Evolutionary conservation across 2,113 vertebrate genomes (phyloP).

Genomic region (Pongo abelii): DNA sequence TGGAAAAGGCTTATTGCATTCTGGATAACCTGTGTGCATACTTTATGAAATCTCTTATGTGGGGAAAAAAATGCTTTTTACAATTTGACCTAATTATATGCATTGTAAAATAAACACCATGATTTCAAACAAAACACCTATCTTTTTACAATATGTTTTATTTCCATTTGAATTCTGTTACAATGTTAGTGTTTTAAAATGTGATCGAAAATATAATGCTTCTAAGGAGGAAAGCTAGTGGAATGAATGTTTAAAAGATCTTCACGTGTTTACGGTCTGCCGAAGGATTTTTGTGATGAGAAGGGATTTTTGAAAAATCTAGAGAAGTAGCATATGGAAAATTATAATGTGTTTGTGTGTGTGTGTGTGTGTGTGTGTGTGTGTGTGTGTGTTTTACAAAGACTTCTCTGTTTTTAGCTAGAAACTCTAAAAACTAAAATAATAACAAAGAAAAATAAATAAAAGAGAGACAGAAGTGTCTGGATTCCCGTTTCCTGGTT

Average conservation of each 20-base stretch:
- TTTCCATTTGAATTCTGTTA: conserved; percentile 79
- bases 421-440: conserved; percentile 2
- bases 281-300: neutral
- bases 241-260: neutral
- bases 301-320: neutral
- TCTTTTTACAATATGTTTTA: conserved; percentile 62
- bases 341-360: neutral
- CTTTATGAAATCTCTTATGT: conserved; percentile 31
- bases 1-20: neutral
- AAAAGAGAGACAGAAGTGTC: neutral
- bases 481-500: neutral
- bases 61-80: conserved; percentile 48
- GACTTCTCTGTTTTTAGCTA: conserved; percentile 50
- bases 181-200: conserved; percentile 70
- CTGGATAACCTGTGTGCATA: conserved; percentile 39
- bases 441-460: neutral
- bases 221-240: conserved; percentile 50
- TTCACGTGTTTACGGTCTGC: neutral
- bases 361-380: too few relatives aligned
- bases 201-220: conserved; percentile 63
- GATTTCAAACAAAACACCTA: conserved; percentile 55
- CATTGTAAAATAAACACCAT: conserved; percentile 65
- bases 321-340: neutral
- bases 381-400: neutral
- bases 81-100: conserved; percentile 33